These are phyloP conservation scores for Brachyhypopomus gauderio DNA, from an alignment of 2,113 vertebrate species.

Conservation along the genomic window DNA sequence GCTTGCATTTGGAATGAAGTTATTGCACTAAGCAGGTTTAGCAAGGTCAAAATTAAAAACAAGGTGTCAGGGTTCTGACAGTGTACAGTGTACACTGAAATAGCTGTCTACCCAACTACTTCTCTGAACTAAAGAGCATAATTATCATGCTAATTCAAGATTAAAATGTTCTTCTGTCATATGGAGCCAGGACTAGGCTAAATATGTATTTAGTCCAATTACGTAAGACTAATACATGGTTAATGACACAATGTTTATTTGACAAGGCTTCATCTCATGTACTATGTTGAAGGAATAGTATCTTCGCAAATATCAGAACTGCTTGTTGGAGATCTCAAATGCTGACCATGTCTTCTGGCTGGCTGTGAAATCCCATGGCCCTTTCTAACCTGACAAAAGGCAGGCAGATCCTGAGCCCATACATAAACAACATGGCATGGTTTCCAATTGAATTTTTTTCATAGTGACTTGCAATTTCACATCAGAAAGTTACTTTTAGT, in stretches of 20 bases:
- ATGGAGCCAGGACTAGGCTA: too few species aligned
- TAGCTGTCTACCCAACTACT: constrained; percentile 8
- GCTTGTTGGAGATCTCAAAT: constrained; percentile 27
- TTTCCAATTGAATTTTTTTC: not conserved
- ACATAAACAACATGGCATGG: not conserved
- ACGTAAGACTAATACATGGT: not conserved
- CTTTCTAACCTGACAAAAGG: constrained; percentile 3
- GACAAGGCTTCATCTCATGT: not conserved
- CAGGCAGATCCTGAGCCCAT: not conserved
- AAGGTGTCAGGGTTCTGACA: constrained; percentile 33
- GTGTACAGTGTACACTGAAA: constrained; percentile 27
- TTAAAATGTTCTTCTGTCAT: not conserved
- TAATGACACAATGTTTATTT: not conserved
- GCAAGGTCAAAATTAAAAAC: constrained; percentile 36
- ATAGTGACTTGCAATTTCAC: not conserved
- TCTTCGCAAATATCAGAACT: not conserved
- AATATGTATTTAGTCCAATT: not conserved
- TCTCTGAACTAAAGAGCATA: constrained; percentile 17
- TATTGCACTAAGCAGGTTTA: constrained; percentile 16
- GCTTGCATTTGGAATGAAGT: constrained; percentile 21
- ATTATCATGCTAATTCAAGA: constrained; percentile 24
- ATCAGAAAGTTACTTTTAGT: constrained; percentile 1
- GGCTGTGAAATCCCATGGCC: not conserved
- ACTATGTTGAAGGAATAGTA: not conserved
- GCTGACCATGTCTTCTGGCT: not conserved